Conservation (phyloP, 2,888 invertebrate genomes). For the Aleiodes alternator region DNA sequence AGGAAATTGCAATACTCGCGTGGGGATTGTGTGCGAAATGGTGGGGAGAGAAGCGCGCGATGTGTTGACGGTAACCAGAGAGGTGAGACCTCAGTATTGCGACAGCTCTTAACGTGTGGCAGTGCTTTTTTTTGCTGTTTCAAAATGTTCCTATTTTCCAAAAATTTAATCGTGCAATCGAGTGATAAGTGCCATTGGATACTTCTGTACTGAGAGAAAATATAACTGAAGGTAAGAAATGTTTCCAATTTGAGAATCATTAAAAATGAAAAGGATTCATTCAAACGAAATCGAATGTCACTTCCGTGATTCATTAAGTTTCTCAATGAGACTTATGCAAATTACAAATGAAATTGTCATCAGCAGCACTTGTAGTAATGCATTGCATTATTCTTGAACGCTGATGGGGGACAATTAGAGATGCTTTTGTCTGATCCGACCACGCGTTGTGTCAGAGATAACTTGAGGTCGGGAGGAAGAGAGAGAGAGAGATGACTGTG, state of each 20-base stretch:
- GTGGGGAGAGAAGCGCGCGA: slow-evolving; percentile 55
- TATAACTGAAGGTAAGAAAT: neutral
- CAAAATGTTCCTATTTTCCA: neutral
- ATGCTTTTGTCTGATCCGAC: slow-evolving; percentile 67
- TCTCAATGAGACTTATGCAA: slow-evolving; percentile 69
- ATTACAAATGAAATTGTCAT: slow-evolving; percentile 72
- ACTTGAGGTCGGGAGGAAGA: slow-evolving; percentile 64
- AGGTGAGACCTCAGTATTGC: slow-evolving; percentile 57
- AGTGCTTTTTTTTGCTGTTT: slow-evolving; percentile 45
- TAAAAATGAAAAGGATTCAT: no score
- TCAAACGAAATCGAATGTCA: no score
- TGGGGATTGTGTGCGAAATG: neutral
- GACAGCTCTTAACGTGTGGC: slow-evolving; percentile 58
- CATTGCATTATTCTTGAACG: slow-evolving; percentile 63
- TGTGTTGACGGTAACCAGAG: slow-evolving; percentile 55
- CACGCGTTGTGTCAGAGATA: slow-evolving; percentile 65
- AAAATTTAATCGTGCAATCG: neutral
- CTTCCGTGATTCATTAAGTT: slow-evolving; percentile 60
- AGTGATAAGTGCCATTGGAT: slow-evolving; percentile 3
- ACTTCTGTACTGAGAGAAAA: neutral
- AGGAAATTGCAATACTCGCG: neutral
- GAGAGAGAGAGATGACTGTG: slow-evolving; percentile 1
- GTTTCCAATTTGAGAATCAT: neutral
- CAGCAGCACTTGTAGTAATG: slow-evolving; percentile 59
- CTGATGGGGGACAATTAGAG: slow-evolving; percentile 71